Conservation (phyloP, 2,797 vertebrate genomes). For the Octomys mimax region DNA sequence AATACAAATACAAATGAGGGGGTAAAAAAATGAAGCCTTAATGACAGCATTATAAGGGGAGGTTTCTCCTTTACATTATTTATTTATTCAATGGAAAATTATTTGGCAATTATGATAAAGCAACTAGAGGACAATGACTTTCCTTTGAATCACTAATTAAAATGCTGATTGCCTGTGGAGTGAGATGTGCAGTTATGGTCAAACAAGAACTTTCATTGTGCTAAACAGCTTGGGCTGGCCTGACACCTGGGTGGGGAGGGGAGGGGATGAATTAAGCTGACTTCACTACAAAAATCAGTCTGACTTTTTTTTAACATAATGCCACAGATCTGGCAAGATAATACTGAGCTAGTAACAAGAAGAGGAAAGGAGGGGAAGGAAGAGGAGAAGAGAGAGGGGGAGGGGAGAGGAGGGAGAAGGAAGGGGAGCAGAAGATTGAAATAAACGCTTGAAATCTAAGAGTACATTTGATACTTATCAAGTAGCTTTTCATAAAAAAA, state of each 20-base stretch:
- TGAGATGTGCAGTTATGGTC: constrained; percentile 91
- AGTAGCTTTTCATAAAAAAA: constrained; percentile 65
- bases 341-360: constrained; percentile 81
- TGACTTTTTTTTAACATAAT: constrained; percentile 84
- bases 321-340: constrained; percentile 86
- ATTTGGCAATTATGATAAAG: constrained; percentile 93
- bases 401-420: rapidly evolving
- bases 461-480: constrained; percentile 83
- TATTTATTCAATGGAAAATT: constrained; percentile 93
- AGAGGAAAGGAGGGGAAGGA: constrained; percentile 65
- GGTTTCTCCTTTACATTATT: constrained; percentile 91
- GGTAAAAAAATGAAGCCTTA: constrained; percentile 87
- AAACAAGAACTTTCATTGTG: constrained; percentile 91
- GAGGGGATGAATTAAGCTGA: constrained; percentile 84
- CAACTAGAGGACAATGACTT: constrained; percentile 92
- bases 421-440: not conserved
- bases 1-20: constrained; percentile 88
- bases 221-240: constrained; percentile 90
- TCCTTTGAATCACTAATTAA: constrained; percentile 93
- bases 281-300: constrained; percentile 85
- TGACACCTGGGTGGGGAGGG: constrained; percentile 89
- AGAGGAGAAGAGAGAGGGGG: rapidly evolving
- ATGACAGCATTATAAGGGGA: constrained; percentile 90
- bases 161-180: constrained; percentile 93
- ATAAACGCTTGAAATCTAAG: constrained; percentile 69